Evolutionary conservation across 1,140 invertebrate species (phyloP).

Genomic region (Bradysia coprophila): DNA sequence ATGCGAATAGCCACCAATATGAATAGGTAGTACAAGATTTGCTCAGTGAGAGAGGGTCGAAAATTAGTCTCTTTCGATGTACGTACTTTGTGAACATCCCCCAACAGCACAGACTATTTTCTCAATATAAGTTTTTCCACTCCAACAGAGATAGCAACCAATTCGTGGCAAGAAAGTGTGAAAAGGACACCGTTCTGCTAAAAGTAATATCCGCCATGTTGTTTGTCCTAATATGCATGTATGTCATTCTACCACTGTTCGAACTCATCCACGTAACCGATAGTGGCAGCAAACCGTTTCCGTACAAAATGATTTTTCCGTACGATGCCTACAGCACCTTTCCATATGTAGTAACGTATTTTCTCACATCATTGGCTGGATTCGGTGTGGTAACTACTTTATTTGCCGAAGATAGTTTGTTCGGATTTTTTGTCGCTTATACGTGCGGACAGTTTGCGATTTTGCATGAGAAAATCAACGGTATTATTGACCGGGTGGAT

Average conservation of each 20-base stretch:
- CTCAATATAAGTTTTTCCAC: too few species aligned
- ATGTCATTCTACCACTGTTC: constrained; percentile 16
- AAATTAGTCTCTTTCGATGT: too few species aligned
- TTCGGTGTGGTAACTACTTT: constrained; percentile 21
- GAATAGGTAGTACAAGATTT: too few species aligned
- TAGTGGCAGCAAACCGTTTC: constrained; percentile 14
- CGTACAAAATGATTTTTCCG: constrained; percentile 20
- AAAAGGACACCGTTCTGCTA: constrained; percentile 13
- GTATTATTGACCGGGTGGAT: neutral
- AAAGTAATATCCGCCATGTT: constrained; percentile 14
- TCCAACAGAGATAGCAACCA: too few species aligned
- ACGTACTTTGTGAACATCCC: too few species aligned
- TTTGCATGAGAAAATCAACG: constrained; percentile 7
- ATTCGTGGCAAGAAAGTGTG: constrained; percentile 8
- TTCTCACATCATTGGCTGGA: constrained; percentile 18
- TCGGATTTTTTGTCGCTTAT: constrained; percentile 19
- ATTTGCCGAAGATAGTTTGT: constrained; percentile 19
- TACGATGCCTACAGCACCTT: constrained; percentile 11
- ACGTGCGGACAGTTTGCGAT: constrained; percentile 18
- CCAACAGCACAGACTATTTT: too few species aligned
- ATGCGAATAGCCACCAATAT: too few species aligned
- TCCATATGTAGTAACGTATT: constrained; percentile 14
- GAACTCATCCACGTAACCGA: constrained; percentile 8
- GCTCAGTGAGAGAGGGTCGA: too few species aligned
- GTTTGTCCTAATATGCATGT: constrained; percentile 16